Conservation (phyloP, 2,888 invertebrate species). For the Lepeophtheirus nordmannii region DNA sequence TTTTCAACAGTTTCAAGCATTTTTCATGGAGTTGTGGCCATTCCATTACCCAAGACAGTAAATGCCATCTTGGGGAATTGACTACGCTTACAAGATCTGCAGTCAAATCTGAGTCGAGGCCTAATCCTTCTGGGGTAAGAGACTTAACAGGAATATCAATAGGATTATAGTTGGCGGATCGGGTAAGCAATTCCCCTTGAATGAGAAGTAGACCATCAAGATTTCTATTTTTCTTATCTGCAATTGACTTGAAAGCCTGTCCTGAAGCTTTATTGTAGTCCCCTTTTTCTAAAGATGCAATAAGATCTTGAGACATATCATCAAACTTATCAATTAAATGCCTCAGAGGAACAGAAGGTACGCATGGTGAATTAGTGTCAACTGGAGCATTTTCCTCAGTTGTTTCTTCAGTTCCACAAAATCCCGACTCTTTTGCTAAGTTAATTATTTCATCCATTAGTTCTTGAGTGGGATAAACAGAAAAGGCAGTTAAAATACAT, state of each 20-base stretch:
- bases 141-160: slow-evolving; percentile 3
- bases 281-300: background rate
- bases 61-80: slow-evolving; percentile 45
- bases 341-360: too few species aligned
- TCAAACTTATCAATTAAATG: background rate
- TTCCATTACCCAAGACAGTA: slow-evolving; percentile 52
- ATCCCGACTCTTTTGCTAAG: slow-evolving; percentile 5
- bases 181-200: slow-evolving; percentile 22
- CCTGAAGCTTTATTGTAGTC: background rate
- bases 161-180: slow-evolving; percentile 19
- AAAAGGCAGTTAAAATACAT: slow-evolving; percentile 18
- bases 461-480: slow-evolving; percentile 7
- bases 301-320: background rate
- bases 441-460: background rate
- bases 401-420: background rate
- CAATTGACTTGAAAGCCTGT: background rate
- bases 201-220: slow-evolving; percentile 19
- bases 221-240: background rate
- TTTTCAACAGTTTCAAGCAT: slow-evolving; percentile 40
- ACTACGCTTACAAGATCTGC: slow-evolving; percentile 13
- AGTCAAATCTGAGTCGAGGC: background rate
- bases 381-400: background rate
- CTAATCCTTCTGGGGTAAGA: background rate
- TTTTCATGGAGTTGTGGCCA: slow-evolving; percentile 42
- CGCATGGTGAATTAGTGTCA: background rate